Evolutionary conservation across 1,140 invertebrate genomes (phyloP).

Genomic region (Coptotermes formosanus): DNA sequence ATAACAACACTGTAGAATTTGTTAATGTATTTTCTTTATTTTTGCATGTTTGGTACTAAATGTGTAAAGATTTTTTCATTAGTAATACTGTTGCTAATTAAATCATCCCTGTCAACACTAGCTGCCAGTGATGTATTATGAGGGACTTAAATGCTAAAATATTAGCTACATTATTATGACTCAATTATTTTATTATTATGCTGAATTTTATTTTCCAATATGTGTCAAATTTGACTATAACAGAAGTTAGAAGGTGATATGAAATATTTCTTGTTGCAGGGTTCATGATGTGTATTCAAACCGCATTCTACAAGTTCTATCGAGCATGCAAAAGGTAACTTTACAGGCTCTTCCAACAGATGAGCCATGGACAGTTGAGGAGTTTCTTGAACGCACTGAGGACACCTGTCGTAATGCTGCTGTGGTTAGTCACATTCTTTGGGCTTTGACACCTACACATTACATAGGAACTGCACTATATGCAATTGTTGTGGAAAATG

Average conservation of each 20-base stretch:
- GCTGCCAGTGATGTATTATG: too few species aligned
- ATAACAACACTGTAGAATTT: too few species aligned
- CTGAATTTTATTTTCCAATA: neutral
- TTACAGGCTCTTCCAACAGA: constrained; percentile 72
- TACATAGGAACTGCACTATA: too few species aligned
- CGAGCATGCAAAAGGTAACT: constrained; percentile 81
- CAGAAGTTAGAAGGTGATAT: neutral
- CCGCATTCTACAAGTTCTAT: constrained; percentile 82
- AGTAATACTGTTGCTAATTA: too few species aligned
- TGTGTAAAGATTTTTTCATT: too few species aligned
- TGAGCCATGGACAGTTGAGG: constrained; percentile 81
- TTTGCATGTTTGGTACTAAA: too few species aligned
- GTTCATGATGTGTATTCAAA: constrained; percentile 92
- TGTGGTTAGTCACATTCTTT: constrained; percentile 48
- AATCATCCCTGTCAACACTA: too few species aligned
- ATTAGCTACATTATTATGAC: neutral
- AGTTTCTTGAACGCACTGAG: constrained; percentile 81
- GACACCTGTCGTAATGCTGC: constrained; percentile 62
- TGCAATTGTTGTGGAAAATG: neutral
- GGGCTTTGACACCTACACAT: too few species aligned
- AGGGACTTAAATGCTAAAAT: too few species aligned
- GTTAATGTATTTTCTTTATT: too few species aligned
- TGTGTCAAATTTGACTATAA: neutral
- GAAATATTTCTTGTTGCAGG: constrained; percentile 47
- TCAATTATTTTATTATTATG: neutral